These are phyloP conservation scores for Agrotis puta DNA, from an alignment of 2,888 invertebrate genomes.

Conservation along the genomic window DNA sequence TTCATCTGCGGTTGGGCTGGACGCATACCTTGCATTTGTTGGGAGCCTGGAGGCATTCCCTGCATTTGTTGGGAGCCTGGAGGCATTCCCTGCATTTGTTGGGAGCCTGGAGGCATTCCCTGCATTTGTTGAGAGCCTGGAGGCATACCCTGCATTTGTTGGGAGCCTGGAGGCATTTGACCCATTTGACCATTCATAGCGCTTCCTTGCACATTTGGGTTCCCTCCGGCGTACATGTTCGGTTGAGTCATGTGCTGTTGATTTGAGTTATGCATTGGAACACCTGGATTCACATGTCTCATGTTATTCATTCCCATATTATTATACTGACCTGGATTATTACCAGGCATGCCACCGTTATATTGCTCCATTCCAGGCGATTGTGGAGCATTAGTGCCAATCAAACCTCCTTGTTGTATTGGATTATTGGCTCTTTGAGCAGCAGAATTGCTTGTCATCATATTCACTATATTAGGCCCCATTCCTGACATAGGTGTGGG, in stretches of 20 bases:
- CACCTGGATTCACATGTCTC: conserved; percentile 53
- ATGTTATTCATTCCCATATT: conserved; percentile 47
- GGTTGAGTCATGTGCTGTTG: conserved; percentile 67
- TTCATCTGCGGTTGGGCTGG: conserved; percentile 46
- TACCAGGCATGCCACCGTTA: conserved; percentile 21
- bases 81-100: conserved; percentile 56
- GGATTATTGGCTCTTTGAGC: conserved; percentile 40
- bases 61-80: conserved; percentile 9
- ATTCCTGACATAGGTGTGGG: conserved; percentile 69
- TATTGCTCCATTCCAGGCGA: conserved; percentile 64
- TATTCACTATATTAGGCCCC: conserved; percentile 81
- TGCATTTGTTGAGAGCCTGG: no score
- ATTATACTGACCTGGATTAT: conserved; percentile 47
- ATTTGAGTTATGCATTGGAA: conserved; percentile 57
- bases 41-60: conserved; percentile 33
- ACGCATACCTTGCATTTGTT: conserved; percentile 57
- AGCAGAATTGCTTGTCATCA: conserved; percentile 74
- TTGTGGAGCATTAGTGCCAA: conserved; percentile 70
- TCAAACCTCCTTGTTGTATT: conserved; percentile 48
- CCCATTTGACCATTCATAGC: conserved; percentile 57
- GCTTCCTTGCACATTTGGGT: conserved; percentile 57
- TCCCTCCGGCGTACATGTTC: conserved; percentile 58
- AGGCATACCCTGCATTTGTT: conserved; percentile 59
- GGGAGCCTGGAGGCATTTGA: conserved; percentile 49
- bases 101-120: conserved; percentile 41